phyloP scores from a whole-genome alignment of 2,888 invertebrate genomes.

The Trissoscelio sp. region DNA sequence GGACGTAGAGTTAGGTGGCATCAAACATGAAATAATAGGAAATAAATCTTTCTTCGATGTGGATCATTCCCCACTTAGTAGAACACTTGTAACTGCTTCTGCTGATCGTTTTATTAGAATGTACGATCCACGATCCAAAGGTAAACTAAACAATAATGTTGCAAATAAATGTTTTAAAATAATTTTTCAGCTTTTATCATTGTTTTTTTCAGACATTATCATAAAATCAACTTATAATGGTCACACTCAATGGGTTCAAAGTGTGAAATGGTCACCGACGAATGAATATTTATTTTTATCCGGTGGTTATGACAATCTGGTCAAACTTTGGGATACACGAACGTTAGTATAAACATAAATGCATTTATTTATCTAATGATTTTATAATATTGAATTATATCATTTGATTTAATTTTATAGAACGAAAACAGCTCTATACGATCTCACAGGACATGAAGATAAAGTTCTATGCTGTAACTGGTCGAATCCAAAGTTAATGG shows the following conservation, averaged over 20 bases:
- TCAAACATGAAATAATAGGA: constrained; percentile 92
- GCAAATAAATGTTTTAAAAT: too few species aligned
- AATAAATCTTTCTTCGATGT: constrained; percentile 96
- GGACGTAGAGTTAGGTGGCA: constrained; percentile 94
- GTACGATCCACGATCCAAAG: constrained; percentile 95
- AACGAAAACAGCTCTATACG: constrained; percentile 95
- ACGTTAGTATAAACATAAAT: constrained; percentile 87
- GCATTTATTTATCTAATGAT: neutral
- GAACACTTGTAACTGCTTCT: constrained; percentile 92
- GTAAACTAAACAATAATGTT: constrained; percentile 84
- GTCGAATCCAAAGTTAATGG: constrained; percentile 86
- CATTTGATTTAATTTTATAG: too few species aligned
- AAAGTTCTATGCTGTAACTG: constrained; percentile 97
- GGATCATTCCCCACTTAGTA: constrained; percentile 91
- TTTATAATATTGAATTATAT: neutral
- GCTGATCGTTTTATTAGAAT: constrained; percentile 95
- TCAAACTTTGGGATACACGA: constrained; percentile 98
- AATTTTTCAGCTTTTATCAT: too few species aligned
- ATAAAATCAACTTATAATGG: constrained; percentile 95
- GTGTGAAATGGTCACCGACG: constrained; percentile 94
- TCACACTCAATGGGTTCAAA: constrained; percentile 96
- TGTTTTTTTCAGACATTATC: constrained; percentile 88
- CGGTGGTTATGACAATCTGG: constrained; percentile 94
- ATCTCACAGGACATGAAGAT: constrained; percentile 96
- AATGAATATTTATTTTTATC: constrained; percentile 95